phyloP scores from a whole-genome alignment of 2,113 vertebrate genomes.

The Pangasianodon gigas region DNA sequence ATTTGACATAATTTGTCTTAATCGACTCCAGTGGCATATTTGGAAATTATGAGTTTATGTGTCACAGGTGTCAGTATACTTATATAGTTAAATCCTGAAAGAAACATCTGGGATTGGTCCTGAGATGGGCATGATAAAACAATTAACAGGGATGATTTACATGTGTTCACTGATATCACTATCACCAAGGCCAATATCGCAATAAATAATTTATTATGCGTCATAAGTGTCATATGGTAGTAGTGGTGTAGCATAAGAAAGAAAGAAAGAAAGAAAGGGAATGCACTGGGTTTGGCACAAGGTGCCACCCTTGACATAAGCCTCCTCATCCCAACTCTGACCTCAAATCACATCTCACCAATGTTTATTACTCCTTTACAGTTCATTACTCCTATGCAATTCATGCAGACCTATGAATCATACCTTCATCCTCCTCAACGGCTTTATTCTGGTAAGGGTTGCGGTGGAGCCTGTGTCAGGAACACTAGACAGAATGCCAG shows the following conservation, averaged over 20 bases:
- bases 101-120: background rate
- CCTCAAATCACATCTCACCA: background rate
- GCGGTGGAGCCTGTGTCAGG: background rate
- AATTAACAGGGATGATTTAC: background rate
- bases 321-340: background rate
- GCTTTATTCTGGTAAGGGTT: background rate
- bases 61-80: background rate
- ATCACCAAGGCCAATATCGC: background rate
- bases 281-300: background rate
- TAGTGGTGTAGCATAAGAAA: background rate
- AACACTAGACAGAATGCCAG: background rate
- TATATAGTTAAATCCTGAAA: background rate
- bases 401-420: background rate
- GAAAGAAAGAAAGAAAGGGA: background rate
- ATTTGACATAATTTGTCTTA: background rate
- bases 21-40: background rate
- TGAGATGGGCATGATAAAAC: background rate
- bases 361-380: background rate
- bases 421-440: background rate
- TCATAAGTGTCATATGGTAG: background rate
- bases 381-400: background rate
- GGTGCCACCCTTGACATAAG: background rate
- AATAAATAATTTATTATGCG: background rate
- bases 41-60: background rate
- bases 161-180: background rate